Conservation (phyloP, 2,113 vertebrate genomes). For the Brachypteracias leptosomus region DNA sequence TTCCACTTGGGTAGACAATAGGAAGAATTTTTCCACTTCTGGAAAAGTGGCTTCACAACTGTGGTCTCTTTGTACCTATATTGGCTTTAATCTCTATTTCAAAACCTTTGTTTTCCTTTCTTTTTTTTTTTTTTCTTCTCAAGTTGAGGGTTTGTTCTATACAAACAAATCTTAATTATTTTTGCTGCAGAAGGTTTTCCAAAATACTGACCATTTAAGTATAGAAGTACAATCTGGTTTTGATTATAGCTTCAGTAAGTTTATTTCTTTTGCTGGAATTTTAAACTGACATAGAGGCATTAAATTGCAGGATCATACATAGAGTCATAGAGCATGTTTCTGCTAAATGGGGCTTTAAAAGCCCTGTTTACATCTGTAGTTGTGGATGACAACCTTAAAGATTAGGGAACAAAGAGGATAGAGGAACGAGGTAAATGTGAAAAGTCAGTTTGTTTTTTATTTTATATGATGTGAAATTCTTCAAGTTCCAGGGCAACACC, state of each 20-base stretch:
- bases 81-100: background rate
- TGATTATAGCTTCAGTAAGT: slow-evolving; percentile 7
- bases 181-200: background rate
- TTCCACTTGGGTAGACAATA: background rate
- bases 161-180: background rate
- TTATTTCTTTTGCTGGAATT: slow-evolving; percentile 11
- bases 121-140: background rate
- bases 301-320: background rate
- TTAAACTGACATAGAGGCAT: background rate
- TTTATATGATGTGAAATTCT: background rate
- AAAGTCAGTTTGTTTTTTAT: background rate
- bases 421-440: background rate
- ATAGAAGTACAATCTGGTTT: slow-evolving; percentile 1
- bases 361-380: background rate
- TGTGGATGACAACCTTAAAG: background rate
- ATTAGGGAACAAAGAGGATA: background rate
- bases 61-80: background rate
- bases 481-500: background rate
- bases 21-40: background rate
- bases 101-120: background rate
- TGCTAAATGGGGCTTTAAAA: background rate
- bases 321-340: too few relatives aligned
- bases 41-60: background rate
- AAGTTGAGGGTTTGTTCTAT: background rate
- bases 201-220: background rate